Evolutionary conservation across 2,888 invertebrate genomes (phyloP), one percentile per base, ranked within the genome.

Genomic region (Lymantria monacha): DNA sequence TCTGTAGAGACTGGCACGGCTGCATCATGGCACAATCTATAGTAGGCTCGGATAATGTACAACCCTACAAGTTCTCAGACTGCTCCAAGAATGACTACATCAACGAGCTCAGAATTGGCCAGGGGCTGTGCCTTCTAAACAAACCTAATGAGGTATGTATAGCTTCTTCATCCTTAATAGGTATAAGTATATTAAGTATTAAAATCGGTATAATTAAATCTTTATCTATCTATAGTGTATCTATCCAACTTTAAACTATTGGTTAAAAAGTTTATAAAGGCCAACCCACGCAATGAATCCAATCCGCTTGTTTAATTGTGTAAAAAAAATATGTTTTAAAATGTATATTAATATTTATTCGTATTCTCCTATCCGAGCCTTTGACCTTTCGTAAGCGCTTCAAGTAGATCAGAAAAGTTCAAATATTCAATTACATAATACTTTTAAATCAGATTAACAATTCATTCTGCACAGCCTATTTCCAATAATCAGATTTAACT

Each of bases 1-100:
- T 94, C 84, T 98, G 98, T 85, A 94, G 95, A 56, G 97, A 97
- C 90, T 98, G 97, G 97, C 97, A 98, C 86, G 98, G 98, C 57
- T 98, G 98, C 87, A 97, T 98, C 83, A 98, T 98, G 98, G 96
- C 97, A 48, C 97, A 97, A 89, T 95, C 96, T 61, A 97, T 98
- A 76, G 96, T 97, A 42, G 97, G 97, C 33, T 92, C 95, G 72
- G 97, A 97, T 81, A 97, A 97, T 82, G 96, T 98, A 47, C 97
- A 98, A 84, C 98, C 98, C 2, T 98, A 98, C 91, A 97, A 97
- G 92, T 99, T 99, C 92, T 98, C 98, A 38, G 97, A 97, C 76
- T 99, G 99, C 92, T 98, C 98, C 79, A 94, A 95, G 87, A 94
- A 95, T 59, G 97, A 97, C 85, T 98, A 98, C 88, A 96, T 97